phyloP scores from a whole-genome alignment of 1,140 invertebrate species.

The Planococcus citri region DNA sequence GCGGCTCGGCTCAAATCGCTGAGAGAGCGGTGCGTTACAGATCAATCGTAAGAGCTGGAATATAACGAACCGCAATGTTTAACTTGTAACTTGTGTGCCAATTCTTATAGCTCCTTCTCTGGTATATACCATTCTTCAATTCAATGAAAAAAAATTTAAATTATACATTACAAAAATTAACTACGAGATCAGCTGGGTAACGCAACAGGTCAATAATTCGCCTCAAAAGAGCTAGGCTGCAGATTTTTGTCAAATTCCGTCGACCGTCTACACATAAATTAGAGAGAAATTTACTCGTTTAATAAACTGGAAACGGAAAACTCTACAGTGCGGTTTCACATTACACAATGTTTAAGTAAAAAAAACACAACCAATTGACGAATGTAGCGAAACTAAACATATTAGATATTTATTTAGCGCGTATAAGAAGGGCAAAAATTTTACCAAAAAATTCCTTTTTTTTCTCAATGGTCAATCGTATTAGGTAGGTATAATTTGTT shows the following conservation, averaged over 20 bases:
- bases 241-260: background rate
- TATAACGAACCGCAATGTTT: background rate
- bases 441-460: background rate
- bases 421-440: background rate
- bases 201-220: conserved; percentile 2
- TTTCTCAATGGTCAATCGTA: too few relatives aligned
- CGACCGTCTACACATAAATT: background rate
- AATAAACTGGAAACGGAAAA: conserved; percentile 1
- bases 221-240: too few relatives aligned
- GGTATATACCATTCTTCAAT: too few relatives aligned
- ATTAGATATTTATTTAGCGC: background rate
- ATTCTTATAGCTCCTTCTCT: too few relatives aligned
- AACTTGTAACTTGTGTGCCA: background rate
- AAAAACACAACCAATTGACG: background rate
- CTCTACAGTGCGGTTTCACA: background rate
- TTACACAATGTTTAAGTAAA: background rate
- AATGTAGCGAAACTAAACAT: background rate
- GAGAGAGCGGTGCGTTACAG: background rate
- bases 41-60: background rate
- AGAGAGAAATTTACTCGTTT: background rate
- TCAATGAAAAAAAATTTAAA: background rate
- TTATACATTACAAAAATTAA: background rate
- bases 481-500: too few relatives aligned
- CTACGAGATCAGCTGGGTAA: background rate
- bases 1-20: too few relatives aligned